Evolutionary conservation across 2,797 vertebrate species (phyloP).

Genomic region (Caiman crocodilus): DNA sequence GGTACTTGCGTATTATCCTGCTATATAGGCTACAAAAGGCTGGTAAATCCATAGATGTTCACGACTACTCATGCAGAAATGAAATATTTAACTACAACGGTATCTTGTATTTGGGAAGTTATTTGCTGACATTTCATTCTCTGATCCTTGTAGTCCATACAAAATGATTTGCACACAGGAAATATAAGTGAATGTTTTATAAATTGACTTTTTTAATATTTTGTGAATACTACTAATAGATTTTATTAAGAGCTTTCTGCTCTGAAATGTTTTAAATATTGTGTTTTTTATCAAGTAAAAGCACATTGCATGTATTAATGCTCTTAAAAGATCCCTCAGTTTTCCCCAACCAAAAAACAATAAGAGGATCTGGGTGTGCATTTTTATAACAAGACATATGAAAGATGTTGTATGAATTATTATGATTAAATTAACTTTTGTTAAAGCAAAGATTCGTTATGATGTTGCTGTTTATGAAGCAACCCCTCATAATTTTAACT

Average conservation of each 20-base stretch:
- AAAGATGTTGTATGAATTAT: slow-evolving; percentile 73
- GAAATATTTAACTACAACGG: slow-evolving; percentile 83
- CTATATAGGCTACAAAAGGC: slow-evolving; percentile 73
- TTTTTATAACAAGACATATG: slow-evolving; percentile 59
- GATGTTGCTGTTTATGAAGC: slow-evolving; percentile 47
- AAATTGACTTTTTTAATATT: slow-evolving; percentile 77
- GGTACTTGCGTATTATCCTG: slow-evolving; percentile 72
- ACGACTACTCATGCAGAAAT: slow-evolving; percentile 79
- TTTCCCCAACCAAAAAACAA: slow-evolving; percentile 68
- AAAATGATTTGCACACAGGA: slow-evolving; percentile 76
- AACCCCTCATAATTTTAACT: slow-evolving; percentile 51
- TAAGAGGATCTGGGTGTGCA: slow-evolving; percentile 37
- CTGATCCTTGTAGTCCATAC: slow-evolving; percentile 78
- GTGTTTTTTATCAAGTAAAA: slow-evolving; percentile 71
- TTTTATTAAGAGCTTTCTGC: slow-evolving; percentile 74
- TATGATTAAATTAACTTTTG: slow-evolving; percentile 75
- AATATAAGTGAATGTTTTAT: slow-evolving; percentile 77
- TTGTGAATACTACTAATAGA: slow-evolving; percentile 73
- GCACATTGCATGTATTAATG: slow-evolving; percentile 64
- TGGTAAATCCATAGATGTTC: slow-evolving; percentile 79
- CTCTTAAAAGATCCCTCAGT: slow-evolving; percentile 60
- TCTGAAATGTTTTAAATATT: slow-evolving; percentile 62
- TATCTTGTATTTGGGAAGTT: slow-evolving; percentile 78
- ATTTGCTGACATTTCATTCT: slow-evolving; percentile 81
- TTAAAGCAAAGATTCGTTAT: slow-evolving; percentile 66